phyloP scores from a whole-genome alignment of 1,140 invertebrate species.

The Brachionus manjavacas region DNA sequence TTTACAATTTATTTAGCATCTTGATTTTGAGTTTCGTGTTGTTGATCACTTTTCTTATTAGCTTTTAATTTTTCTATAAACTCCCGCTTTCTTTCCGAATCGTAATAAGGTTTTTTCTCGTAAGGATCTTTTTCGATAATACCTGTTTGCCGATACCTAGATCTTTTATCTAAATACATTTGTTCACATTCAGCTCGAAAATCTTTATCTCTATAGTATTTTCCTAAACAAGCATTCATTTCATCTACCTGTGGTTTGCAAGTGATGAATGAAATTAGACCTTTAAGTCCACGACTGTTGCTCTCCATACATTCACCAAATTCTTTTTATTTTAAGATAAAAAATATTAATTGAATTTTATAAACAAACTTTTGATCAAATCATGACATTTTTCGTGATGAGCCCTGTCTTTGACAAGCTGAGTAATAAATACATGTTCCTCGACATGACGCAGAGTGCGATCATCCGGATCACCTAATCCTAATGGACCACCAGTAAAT shows the following conservation, averaged over 20 bases:
- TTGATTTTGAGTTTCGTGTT: neutral
- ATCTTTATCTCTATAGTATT: constrained; percentile 30
- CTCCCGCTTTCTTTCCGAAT: constrained; percentile 2
- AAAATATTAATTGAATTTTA: neutral
- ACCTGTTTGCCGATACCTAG: constrained; percentile 16
- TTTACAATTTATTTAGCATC: neutral
- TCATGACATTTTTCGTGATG: constrained; percentile 37
- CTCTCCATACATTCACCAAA: constrained; percentile 40
- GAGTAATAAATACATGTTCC: constrained; percentile 72
- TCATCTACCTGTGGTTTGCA: neutral
- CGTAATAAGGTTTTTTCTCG: constrained; percentile 37
- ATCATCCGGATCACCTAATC: constrained; percentile 73
- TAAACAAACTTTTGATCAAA: neutral
- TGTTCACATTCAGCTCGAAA: constrained; percentile 38
- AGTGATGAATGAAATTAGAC: constrained; percentile 1
- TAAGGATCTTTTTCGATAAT: constrained; percentile 13
- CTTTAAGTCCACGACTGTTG: neutral
- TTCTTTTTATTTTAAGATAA: neutral
- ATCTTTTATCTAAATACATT: constrained; percentile 26
- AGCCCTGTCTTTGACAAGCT: constrained; percentile 57
- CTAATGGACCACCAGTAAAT: constrained; percentile 32
- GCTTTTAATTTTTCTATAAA: neutral
- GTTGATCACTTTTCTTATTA: neutral
- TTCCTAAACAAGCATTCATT: constrained; percentile 18
- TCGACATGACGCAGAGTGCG: constrained; percentile 71